A percentile compares a stretch with the other conserved stretches of the same genome.
phyloP scores from a whole-genome alignment of 2,113 vertebrate genomes.

The Phaetusa simplex region DNA sequence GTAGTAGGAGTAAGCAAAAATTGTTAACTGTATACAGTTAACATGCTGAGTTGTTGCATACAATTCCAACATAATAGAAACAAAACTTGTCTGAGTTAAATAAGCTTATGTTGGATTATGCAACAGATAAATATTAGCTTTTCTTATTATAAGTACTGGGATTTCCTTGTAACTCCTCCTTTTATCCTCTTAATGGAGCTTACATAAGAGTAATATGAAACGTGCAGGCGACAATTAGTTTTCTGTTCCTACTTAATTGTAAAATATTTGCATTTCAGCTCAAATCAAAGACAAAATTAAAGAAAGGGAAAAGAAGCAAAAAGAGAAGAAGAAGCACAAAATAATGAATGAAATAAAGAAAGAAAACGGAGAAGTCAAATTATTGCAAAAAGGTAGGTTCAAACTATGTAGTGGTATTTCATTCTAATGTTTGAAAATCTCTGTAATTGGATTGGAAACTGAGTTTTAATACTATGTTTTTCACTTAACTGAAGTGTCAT shows the following conservation, averaged over 20 bases:
- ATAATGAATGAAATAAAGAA: slow-evolving; percentile 91
- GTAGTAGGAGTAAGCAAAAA: background rate
- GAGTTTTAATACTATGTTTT: background rate
- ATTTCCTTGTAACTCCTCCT: slow-evolving; percentile 29
- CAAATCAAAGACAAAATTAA: slow-evolving; percentile 88
- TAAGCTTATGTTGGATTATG: background rate
- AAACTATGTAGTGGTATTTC: background rate
- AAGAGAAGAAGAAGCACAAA: slow-evolving; percentile 92
- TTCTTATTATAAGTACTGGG: background rate
- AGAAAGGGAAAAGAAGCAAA: slow-evolving; percentile 85
- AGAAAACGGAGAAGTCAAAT: slow-evolving; percentile 92
- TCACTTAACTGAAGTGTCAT: background rate
- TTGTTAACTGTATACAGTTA: background rate
- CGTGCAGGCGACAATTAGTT: background rate
- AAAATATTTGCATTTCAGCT: slow-evolving; percentile 76
- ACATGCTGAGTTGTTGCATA: background rate
- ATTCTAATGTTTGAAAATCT: background rate
- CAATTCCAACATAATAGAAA: background rate
- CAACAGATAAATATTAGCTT: slow-evolving; percentile 30
- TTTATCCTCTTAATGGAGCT: background rate
- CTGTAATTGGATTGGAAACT: background rate
- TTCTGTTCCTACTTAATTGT: slow-evolving; percentile 11
- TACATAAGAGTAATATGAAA: background rate
- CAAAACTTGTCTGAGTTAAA: background rate
- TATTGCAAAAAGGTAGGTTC: slow-evolving; percentile 89